Evolutionary conservation across 2,888 invertebrate species (phyloP), one percentile per base, ranked within the genome.

Genomic region (Prostheceraeus crozeri): DNA sequence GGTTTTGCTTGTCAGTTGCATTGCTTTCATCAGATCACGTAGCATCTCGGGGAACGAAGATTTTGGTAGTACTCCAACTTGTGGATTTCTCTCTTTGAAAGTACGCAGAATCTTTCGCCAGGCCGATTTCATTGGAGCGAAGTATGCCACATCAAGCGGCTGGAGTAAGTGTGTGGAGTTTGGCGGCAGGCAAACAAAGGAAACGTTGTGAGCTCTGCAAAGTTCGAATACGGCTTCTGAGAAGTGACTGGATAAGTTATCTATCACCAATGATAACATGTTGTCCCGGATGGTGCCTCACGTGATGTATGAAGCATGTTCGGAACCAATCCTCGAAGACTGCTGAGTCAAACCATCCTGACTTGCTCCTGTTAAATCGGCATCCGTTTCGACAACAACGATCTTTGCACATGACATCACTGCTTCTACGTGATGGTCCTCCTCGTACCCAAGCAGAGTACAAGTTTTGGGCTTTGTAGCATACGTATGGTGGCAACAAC

Each of bases 91-190:
- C n/a, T n/a, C n/a, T n/a, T n/a, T n/a, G n/a, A n/a, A n/a, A n/a
- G n/a, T n/a, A n/a, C n/a, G n/a, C n/a, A 65, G 57, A 14, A 60
- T 31, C 11, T 51, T 56, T 23, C 64, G 31, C 65, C 64, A 65
- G 30, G 16, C 45, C 19, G 11, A 53, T 31, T 65, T 65, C 56
- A 65, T 52, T 2, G 65, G 62, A 1, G 57, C 28, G 48, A 65
- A 65, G n/a, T 52, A 62, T 3, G 60, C 59, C 2, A 63, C 64
- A 62, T 67, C 66, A 2, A 66, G 60, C 23, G 66, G 66, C 51
- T 67, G 65, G 16, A 40, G 40, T 23, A 66, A 60, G 52, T 67
- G 65, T 23, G 65, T 66, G 31, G 53, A 33, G 35, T 67, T 66
- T n/a, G 65, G 61, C 10, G 63, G 66, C 16, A 67, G 33, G 40